Conservation (phyloP, 2,888 invertebrate genomes). For the Diabrotica balteata region DNA sequence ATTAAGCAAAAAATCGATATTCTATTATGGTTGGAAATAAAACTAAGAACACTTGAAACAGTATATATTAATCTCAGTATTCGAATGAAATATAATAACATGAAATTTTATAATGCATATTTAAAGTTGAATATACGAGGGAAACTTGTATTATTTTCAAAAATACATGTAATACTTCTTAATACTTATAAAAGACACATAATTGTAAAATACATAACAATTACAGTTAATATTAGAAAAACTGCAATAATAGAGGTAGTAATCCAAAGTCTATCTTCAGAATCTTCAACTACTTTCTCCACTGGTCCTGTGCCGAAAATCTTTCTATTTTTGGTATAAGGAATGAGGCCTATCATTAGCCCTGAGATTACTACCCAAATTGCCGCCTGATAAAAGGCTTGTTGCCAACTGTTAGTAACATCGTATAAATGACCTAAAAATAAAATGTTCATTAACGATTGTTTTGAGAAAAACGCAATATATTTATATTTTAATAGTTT, state of each 20-base stretch:
- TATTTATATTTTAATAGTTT: too few species aligned
- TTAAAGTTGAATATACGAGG: not conserved
- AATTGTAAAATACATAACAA: conserved; percentile 40
- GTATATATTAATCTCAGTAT: not conserved
- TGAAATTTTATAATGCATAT: too few species aligned
- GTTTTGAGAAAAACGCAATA: too few species aligned
- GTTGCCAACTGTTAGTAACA: conserved; percentile 74
- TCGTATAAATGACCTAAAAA: conserved; percentile 67
- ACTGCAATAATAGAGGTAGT: conserved; percentile 29
- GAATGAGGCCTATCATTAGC: conserved; percentile 70
- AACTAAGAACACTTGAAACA: not conserved
- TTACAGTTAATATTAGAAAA: conserved; percentile 29
- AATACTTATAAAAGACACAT: conserved; percentile 10
- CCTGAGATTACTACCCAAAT: conserved; percentile 84
- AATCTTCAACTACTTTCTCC: conserved; percentile 59
- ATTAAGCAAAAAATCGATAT: too few species aligned
- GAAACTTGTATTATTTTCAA: not conserved
- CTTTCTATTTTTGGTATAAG: conserved; percentile 71
- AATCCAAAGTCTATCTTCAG: conserved; percentile 34
- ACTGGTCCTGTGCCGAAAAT: conserved; percentile 66
- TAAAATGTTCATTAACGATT: too few species aligned
- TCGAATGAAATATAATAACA: not conserved
- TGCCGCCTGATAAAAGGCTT: conserved; percentile 82
- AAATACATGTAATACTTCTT: not conserved
- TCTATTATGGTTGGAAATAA: not conserved